These are phyloP conservation scores for Bombus breviceps DNA, from an alignment of 1,140 invertebrate genomes.

Conservation along the genomic window DNA sequence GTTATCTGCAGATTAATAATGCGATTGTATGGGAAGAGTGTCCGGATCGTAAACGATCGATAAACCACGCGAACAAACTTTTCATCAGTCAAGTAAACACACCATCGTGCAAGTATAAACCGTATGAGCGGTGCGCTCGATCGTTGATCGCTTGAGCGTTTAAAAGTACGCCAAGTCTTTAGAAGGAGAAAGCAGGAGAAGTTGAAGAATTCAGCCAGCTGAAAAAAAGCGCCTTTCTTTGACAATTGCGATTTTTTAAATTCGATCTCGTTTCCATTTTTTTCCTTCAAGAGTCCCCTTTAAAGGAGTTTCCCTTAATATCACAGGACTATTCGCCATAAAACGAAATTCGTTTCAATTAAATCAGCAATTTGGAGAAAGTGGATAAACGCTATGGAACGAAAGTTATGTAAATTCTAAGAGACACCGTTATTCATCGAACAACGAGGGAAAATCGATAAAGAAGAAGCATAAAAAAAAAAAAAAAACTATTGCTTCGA, in stretches of 20 bases:
- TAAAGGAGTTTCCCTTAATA: too few relatives aligned
- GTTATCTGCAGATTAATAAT: background rate
- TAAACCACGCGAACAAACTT: background rate
- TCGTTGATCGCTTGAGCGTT: slow-evolving; percentile 11
- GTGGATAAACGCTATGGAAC: background rate
- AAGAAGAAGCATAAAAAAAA: slow-evolving; percentile 16
- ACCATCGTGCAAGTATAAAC: background rate
- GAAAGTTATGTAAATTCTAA: background rate
- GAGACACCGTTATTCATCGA: background rate
- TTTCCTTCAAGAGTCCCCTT: background rate
- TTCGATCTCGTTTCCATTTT: background rate
- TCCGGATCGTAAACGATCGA: background rate
- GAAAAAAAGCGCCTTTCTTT: background rate
- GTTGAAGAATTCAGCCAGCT: slow-evolving; percentile 19
- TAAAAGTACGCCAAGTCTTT: slow-evolving; percentile 20
- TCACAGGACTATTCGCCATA: rapidly evolving
- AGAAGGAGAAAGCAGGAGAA: slow-evolving; percentile 49
- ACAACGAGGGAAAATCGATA: background rate
- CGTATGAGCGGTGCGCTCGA: background rate
- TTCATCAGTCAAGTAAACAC: background rate
- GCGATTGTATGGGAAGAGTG: background rate
- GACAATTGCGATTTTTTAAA: background rate
- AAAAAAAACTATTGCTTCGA: background rate
- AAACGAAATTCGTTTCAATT: background rate
- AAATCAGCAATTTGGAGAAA: background rate